phyloP scores from a whole-genome alignment of 2,797 vertebrate species.

The Acanthis flammea region DNA sequence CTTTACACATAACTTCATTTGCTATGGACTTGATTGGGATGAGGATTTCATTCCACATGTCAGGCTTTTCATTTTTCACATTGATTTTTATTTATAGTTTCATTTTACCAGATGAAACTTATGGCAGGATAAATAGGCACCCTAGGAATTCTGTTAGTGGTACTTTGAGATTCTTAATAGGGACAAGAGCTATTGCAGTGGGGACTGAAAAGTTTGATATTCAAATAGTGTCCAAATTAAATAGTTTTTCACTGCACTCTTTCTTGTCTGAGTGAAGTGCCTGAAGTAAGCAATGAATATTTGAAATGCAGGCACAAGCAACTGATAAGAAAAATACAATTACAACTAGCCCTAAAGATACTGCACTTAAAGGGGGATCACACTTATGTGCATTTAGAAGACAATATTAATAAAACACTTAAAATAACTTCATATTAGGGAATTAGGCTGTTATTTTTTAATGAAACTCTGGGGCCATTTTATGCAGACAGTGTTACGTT shows the following conservation, averaged over 20 bases:
- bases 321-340: conserved; percentile 73
- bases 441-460: conserved; percentile 65
- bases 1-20: neutral
- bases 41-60: neutral
- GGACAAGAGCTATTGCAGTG: neutral
- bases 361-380: conserved; percentile 60
- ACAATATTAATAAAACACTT: conserved; percentile 73
- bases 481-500: conserved; percentile 55
- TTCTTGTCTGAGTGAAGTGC: conserved; percentile 48
- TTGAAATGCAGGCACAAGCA: conserved; percentile 64
- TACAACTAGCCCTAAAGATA: conserved; percentile 69
- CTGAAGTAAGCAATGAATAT: conserved; percentile 64
- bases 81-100: neutral
- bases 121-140: neutral
- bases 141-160: neutral
- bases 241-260: conserved; percentile 15
- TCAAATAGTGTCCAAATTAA: conserved; percentile 28
- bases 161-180: neutral
- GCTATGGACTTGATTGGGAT: neutral
- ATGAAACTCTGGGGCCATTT: conserved; percentile 69
- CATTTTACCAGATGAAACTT: neutral
- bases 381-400: conserved; percentile 65
- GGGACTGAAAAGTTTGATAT: conserved; percentile 38
- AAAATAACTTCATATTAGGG: conserved; percentile 66
- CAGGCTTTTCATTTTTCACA: neutral